A percentile compares a stretch with the other conserved stretches of the same genome.
These are phyloP conservation scores for Heliconius ethilla DNA, from an alignment of 2,888 invertebrate genomes.

Conservation along the genomic window DNA sequence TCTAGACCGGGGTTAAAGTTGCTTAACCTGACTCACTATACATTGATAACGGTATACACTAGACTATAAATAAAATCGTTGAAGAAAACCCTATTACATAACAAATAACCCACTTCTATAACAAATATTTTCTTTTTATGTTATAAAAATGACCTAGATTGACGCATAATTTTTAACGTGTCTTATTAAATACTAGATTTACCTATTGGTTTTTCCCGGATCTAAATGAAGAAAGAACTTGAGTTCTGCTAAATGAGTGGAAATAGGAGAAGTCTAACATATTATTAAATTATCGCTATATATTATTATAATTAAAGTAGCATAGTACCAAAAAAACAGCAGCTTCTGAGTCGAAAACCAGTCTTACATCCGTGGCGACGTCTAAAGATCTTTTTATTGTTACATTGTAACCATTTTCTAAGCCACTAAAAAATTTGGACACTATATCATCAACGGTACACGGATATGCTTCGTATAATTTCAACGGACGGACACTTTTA, in stretches of 20 bases:
- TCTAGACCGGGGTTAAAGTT: background rate
- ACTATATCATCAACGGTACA: slow-evolving; percentile 24
- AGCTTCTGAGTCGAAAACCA: slow-evolving; percentile 37
- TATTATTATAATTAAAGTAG: background rate
- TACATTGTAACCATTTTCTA: slow-evolving; percentile 37
- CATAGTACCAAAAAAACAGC: slow-evolving; percentile 31
- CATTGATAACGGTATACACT: background rate
- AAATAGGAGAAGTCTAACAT: background rate
- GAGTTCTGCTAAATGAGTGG: background rate
- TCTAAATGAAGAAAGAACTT: background rate
- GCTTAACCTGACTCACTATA: background rate
- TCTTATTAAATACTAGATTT: background rate
- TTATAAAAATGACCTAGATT: background rate
- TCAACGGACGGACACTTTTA: slow-evolving; percentile 14
- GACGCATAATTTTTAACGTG: background rate
- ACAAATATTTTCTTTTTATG: background rate
- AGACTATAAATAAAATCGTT: background rate
- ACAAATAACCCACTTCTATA: too few relatives aligned
- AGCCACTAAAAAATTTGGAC: slow-evolving; percentile 22
- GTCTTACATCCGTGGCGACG: slow-evolving; percentile 23
- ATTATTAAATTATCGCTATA: background rate
- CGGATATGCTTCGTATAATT: slow-evolving; percentile 12
- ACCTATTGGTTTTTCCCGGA: background rate
- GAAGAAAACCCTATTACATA: background rate
- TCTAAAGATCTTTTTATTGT: slow-evolving; percentile 29